phyloP scores from a whole-genome alignment of 2,113 vertebrate species.

The Python bivittatus region DNA sequence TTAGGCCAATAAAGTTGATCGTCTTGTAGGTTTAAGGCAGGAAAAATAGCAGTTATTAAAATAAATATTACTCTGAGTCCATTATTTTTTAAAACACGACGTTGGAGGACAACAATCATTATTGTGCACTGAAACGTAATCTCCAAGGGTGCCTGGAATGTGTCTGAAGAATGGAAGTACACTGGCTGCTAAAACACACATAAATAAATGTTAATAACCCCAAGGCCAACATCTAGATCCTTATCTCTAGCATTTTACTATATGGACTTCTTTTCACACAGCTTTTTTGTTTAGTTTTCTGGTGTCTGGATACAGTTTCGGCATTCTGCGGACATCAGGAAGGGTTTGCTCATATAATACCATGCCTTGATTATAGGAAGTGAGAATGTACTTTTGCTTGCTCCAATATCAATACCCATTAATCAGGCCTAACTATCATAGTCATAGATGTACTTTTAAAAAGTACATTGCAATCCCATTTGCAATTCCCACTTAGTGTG shows the following conservation, averaged over 20 bases:
- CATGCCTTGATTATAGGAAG: not conserved
- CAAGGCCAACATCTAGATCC: not conserved
- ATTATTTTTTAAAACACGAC: conserved; percentile 19
- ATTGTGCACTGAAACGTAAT: conserved; percentile 8
- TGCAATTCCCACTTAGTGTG: not conserved
- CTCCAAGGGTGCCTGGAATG: conserved; percentile 7
- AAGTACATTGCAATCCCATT: not conserved
- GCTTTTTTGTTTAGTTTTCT: conserved; percentile 8
- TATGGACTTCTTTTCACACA: not conserved
- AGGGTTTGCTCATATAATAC: not conserved
- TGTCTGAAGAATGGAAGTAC: conserved; percentile 13
- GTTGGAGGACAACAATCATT: not conserved
- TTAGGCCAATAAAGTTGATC: conserved; percentile 34
- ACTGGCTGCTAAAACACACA: conserved; percentile 26
- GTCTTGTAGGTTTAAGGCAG: conserved; percentile 26
- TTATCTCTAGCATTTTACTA: not conserved
- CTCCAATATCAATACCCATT: not conserved
- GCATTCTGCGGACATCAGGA: not conserved
- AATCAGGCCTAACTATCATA: not conserved
- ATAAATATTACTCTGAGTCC: conserved; percentile 10
- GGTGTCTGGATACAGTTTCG: not conserved
- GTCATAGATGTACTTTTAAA: not conserved
- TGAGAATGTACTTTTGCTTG: not conserved
- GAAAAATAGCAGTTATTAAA: conserved; percentile 45
- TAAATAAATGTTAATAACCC: conserved; percentile 34